Base-by-base conservation (phyloP, 2,888 invertebrate genomes). In the Drosophila borealis region DNA sequence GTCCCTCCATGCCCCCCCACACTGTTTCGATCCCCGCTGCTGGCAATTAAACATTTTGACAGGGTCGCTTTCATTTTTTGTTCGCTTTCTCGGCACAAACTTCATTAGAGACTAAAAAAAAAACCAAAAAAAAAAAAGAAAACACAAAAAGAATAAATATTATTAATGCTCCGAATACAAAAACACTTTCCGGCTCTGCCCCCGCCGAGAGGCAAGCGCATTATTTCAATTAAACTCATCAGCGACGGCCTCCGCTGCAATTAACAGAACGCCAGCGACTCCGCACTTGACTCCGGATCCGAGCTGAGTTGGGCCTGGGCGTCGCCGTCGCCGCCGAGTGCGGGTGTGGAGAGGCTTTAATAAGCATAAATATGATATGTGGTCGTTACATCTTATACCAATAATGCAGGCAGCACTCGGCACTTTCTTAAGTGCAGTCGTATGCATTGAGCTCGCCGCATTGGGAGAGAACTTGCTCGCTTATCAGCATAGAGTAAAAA, bases 141-240 rank as follows among this genome's bases (percentile, higher is more conserved):
- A n/a, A n/a, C n/a, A n/a, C n/a, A n/a, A n/a, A n/a, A 21, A 29
- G 37, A 44, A 68, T 39, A 78, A 81, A 81, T 76, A 89, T 84
- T 87, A 89, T 89, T 89, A 89, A 89, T 89, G 88, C 60, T 57
- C 56, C 54, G 56, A 50, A 61, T 36, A 70, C 46, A 68, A 63
- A 76, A 77, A 71, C 66, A 71, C 78, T 81, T 79, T 66, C 81
- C 76, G 68, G 60, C 57, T 21, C 67, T 46, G 48, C 65, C 51
- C 62, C 82, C 72, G 68, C 72, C 60, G 69, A 77, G 83, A 64
- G 60, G 70, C 54, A 54, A 71, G 72, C 71, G 63, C 89, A 86
- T 86, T 89, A 88, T 89, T 89, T 87, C 85, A 86, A 86, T 86
- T 86, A 86, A 86, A 84, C 81, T 89, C 85, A 84, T 86, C 89